Evolutionary conservation across 2,888 invertebrate genomes (phyloP).

Genomic region (Mythimna ferrago): DNA sequence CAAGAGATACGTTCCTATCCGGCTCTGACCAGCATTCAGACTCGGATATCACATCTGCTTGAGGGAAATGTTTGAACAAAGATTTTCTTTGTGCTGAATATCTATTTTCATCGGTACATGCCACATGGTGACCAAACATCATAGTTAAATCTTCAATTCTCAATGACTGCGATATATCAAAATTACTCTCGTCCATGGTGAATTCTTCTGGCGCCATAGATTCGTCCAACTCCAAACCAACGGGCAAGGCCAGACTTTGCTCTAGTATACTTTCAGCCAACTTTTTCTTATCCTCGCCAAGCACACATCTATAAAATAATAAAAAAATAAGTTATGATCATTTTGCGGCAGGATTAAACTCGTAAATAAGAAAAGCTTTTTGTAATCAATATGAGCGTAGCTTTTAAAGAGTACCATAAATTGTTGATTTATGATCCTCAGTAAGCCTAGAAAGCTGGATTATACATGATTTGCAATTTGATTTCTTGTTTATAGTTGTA

Average conservation of each 20-base stretch:
- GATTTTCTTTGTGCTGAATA: slow-evolving; percentile 69
- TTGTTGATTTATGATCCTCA: neutral
- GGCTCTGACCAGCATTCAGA: slow-evolving; percentile 97
- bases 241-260: slow-evolving; percentile 87
- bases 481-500: neutral
- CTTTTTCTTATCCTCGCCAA: slow-evolving; percentile 88
- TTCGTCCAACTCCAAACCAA: slow-evolving; percentile 86
- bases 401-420: neutral
- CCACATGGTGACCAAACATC: slow-evolving; percentile 87
- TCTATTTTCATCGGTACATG: slow-evolving; percentile 78
- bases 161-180: slow-evolving; percentile 85
- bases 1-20: slow-evolving; percentile 95
- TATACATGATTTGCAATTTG: neutral
- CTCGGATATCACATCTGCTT: slow-evolving; percentile 89
- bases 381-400: neutral
- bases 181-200: slow-evolving; percentile 85
- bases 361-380: neutral
- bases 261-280: slow-evolving; percentile 87
- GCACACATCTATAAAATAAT: slow-evolving; percentile 81
- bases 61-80: slow-evolving; percentile 73
- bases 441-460: neutral
- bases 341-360: neutral
- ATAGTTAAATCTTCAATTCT: slow-evolving; percentile 86
- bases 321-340: neutral
- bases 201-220: slow-evolving; percentile 86